Base-by-base conservation (phyloP, 2,888 invertebrate genomes). In the Junonia oenone region DNA sequence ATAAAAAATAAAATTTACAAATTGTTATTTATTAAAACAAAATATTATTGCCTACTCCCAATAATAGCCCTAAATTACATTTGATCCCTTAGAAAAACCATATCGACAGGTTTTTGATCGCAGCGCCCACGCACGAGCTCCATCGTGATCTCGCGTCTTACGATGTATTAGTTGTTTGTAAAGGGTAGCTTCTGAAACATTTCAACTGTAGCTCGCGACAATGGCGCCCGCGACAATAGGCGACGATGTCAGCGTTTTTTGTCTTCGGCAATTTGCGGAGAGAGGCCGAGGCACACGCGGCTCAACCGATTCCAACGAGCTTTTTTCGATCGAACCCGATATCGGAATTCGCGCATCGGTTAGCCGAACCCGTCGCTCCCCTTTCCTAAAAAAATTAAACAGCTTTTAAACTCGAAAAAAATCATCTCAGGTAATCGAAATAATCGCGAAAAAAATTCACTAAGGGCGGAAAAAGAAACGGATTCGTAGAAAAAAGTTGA, bases 361-460 rank as follows among this genome's bases (percentile, higher is more conserved):
- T 79, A 78, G 76, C 72, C 75, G 76, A 82, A 74, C 79, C 78
- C 80, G 73, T 73, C 82, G 83, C 69, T 83, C 86, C 88, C 88
- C 87, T 83, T 87, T 81, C 69, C 73, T 68, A 76, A 81, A 87
- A n/a, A 88, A 81, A 85, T 81, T 86, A 84, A 90, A 87, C 90
- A 89, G 89, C 90, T 90, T 90, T 90, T 88, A 88, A 88, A 82
- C 83, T 79, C 76, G 76, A 79, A 89, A 89, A 86, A 77, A 62
- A 50, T 72, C 81, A 81, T 81, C 85, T 83, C 90, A 91, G 90
- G 90, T 91, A 91, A 88, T 84, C 83, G 85, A 83, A 86, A 88
- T 84, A 88, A 88, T 85, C 82, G 82, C 83, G 80, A 84, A 90
- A 91, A 90, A 91, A 90, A 89, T 78, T 83, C 86, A 86, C 87